Percentiles rank a stretch among this genome's conserved stretches.
Evolutionary conservation across 2,113 vertebrate genomes (phyloP).

Genomic region (Dicerorhinus sumatrensis): DNA sequence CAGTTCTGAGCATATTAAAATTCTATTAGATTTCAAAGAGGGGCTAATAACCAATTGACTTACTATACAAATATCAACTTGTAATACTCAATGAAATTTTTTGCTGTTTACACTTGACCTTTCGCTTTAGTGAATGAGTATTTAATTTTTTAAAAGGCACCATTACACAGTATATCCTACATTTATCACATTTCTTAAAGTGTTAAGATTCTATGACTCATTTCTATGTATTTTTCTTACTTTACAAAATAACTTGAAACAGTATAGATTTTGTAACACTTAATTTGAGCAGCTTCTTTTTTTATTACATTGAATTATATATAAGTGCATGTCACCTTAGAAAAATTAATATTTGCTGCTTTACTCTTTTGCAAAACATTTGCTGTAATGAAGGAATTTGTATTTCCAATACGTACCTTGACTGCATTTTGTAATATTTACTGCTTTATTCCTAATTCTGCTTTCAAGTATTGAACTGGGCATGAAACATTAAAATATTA

Average conservation of each 20-base stretch:
- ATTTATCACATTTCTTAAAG: constrained; percentile 81
- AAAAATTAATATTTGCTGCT: constrained; percentile 75
- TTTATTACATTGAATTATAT: constrained; percentile 79
- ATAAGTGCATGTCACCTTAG: constrained; percentile 69
- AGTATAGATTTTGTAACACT: constrained; percentile 83
- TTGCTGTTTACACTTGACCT: constrained; percentile 74
- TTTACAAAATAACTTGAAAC: constrained; percentile 83
- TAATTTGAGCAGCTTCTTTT: constrained; percentile 81
- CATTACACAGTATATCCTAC: constrained; percentile 79
- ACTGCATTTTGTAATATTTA: constrained; percentile 81
- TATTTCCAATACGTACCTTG: constrained; percentile 74
- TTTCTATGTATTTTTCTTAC: constrained; percentile 85
- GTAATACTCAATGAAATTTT: constrained; percentile 74
- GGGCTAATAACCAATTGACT: constrained; percentile 72
- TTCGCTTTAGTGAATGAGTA: constrained; percentile 79
- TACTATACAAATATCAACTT: constrained; percentile 70
- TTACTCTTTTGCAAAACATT: constrained; percentile 79
- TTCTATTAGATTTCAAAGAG: constrained; percentile 75
- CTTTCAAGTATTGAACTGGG: constrained; percentile 79
- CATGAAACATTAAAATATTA: constrained; percentile 80
- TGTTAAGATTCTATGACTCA: constrained; percentile 77
- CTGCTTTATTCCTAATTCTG: constrained; percentile 79
- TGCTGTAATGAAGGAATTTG: constrained; percentile 81
- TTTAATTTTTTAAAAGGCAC: constrained; percentile 84
- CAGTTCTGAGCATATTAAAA: constrained; percentile 70